Evolutionary conservation across 2,797 vertebrate genomes (phyloP).

Genomic region (Enteromius afrohamiltoni): DNA sequence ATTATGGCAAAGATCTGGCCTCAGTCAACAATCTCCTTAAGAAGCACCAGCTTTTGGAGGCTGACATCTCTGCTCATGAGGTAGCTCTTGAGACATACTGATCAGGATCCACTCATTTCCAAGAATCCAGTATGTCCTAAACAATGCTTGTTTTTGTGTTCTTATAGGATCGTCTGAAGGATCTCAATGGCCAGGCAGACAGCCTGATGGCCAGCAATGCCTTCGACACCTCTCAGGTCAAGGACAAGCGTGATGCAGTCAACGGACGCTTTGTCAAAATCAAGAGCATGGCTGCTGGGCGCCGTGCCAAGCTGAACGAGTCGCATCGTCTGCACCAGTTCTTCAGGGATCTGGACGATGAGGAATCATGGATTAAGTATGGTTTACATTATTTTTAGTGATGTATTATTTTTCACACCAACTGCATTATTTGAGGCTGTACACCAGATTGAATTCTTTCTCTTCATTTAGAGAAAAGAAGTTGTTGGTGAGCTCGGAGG

Average conservation of each 20-base stretch:
- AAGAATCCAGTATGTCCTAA: background rate
- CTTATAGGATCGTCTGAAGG: slow-evolving; percentile 92
- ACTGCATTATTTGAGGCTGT: background rate
- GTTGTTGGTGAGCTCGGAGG: slow-evolving; percentile 94
- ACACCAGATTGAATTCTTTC: background rate
- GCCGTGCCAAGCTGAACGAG: slow-evolving; percentile 90
- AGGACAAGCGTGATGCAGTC: slow-evolving; percentile 92
- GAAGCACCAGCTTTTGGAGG: slow-evolving; percentile 96
- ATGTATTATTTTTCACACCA: background rate
- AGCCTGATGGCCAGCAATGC: slow-evolving; percentile 96
- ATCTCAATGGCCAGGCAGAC: slow-evolving; percentile 95
- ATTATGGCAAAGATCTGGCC: slow-evolving; percentile 97
- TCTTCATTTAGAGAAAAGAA: slow-evolving; percentile 90
- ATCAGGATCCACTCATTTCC: background rate
- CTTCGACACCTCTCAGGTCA: slow-evolving; percentile 94
- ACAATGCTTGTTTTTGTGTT: background rate
- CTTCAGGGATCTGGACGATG: slow-evolving; percentile 97
- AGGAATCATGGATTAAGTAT: slow-evolving; percentile 99
- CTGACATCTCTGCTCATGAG: slow-evolving; percentile 98
- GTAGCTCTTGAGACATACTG: slow-evolving; percentile 66
- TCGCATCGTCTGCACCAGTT: slow-evolving; percentile 98
- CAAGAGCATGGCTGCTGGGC: slow-evolving; percentile 89
- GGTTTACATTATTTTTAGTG: slow-evolving; percentile 56
- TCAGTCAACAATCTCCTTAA: slow-evolving; percentile 98
- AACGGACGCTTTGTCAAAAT: slow-evolving; percentile 92